A percentile compares a stretch with the other conserved stretches of the same genome.
These are phyloP conservation scores for Sympetrum striolatum DNA, from an alignment of 2,888 invertebrate genomes.

Conservation along the genomic window DNA sequence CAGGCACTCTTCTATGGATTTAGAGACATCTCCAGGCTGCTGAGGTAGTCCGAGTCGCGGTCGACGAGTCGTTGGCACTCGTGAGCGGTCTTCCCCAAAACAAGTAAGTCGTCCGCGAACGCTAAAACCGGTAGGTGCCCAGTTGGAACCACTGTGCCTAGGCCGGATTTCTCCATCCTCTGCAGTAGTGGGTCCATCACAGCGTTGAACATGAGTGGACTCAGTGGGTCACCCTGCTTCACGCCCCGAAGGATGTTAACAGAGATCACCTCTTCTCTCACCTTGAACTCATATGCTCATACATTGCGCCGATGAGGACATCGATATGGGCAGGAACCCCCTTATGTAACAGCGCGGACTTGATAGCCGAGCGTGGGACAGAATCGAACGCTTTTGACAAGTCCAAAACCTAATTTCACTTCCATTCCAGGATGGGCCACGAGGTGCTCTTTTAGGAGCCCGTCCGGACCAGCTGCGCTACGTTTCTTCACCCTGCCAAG, in stretches of 20 bases:
- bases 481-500: too few species aligned
- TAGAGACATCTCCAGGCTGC: constrained; percentile 35
- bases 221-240: constrained; percentile 48
- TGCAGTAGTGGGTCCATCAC: constrained; percentile 46
- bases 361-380: constrained; percentile 9
- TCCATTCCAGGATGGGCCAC: too few species aligned
- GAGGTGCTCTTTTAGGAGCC: too few species aligned
- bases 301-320: neutral
- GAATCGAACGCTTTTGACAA: too few species aligned
- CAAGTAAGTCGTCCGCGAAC: constrained; percentile 50
- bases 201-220: constrained; percentile 47
- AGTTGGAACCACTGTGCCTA: neutral
- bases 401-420: too few species aligned
- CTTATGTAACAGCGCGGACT: neutral
- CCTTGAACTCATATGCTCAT: neutral
- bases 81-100: neutral
- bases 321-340: constrained; percentile 21
- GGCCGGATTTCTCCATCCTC: neutral
- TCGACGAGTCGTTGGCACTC: constrained; percentile 15
- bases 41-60: neutral
- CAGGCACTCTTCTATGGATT: constrained; percentile 45
- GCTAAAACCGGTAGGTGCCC: constrained; percentile 33
- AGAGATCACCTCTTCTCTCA: neutral
- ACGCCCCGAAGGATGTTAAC: neutral
- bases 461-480: too few species aligned